These are phyloP conservation scores for Bombyx mori DNA, from an alignment of 1,140 invertebrate species.

Conservation along the genomic window ASM3026992v2 NC_085119.1:13422001-13422500, in stretches of 20 bases:
- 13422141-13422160: too few species aligned
- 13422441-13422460: not conserved
- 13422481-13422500: too few species aligned
- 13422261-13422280: constrained; percentile 98
- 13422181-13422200: too few species aligned
- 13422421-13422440: not conserved
- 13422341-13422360: constrained; percentile 56
- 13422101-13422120: too few species aligned
- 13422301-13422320: constrained; percentile 92
- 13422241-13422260: constrained; percentile 99
- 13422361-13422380: not conserved
- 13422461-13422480: constrained; percentile 1
- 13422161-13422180: too few species aligned
- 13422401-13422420: not conserved
- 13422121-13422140: too few species aligned
- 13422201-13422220: constrained; percentile 78
- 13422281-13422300: constrained; percentile 96
- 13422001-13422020: too few species aligned
- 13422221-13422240: constrained; percentile 99
- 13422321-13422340: constrained; percentile 94
- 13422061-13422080: too few species aligned
- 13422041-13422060: too few species aligned
- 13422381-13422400: not conserved
- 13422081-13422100: too few species aligned
- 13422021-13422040: too few species aligned